A percentile compares a stretch with the other conserved stretches of the same genome.
Conservation (phyloP, 2,113 vertebrate genomes). For the Brachypodius melanocephalos region DNA sequence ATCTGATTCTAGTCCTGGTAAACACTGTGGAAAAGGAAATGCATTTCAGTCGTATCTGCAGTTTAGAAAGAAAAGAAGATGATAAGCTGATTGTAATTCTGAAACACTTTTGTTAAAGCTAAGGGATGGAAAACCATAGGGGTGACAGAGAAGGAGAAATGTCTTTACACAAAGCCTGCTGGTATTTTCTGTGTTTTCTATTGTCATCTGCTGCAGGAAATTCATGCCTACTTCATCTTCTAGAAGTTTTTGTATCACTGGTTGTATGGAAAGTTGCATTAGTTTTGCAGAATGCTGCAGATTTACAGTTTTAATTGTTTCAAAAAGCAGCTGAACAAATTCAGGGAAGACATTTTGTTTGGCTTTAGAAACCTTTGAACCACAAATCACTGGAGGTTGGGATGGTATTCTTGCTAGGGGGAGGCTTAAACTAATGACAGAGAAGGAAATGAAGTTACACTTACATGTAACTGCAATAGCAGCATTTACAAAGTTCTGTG, state of each 20-base stretch:
- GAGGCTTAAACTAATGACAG: background rate
- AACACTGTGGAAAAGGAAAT: background rate
- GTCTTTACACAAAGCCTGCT: background rate
- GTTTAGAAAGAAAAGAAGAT: background rate
- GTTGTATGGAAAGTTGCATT: background rate
- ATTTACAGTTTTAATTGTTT: background rate
- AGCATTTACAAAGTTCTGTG: background rate
- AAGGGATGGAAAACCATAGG: background rate
- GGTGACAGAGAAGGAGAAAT: background rate
- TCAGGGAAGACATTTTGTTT: slow-evolving; percentile 3
- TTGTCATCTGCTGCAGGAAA: background rate
- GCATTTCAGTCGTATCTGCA: background rate
- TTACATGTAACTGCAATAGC: background rate
- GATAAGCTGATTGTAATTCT: background rate
- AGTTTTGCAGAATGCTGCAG: background rate
- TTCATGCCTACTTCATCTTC: background rate
- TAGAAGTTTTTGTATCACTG: background rate
- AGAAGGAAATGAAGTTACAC: background rate
- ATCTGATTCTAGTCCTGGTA: background rate
- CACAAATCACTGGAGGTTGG: background rate
- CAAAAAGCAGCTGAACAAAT: background rate
- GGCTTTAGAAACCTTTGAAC: background rate
- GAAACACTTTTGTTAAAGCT: background rate
- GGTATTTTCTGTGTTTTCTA: background rate
- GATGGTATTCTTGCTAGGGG: background rate